Evolutionary conservation across 1,140 invertebrate genomes (phyloP).

Genomic region (Zaprionus nigranus): DNA sequence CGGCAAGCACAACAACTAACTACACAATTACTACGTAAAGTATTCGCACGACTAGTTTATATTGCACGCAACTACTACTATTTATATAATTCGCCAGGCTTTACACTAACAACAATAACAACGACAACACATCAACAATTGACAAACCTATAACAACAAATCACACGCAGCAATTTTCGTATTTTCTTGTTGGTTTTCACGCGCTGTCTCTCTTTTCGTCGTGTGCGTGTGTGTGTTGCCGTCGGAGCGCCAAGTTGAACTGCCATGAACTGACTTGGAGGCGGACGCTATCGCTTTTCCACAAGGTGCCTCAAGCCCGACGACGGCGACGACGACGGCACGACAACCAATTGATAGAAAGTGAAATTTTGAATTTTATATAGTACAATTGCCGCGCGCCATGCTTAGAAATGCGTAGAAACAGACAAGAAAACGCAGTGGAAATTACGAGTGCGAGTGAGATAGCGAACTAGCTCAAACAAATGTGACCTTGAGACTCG

Average conservation of each 20-base stretch:
- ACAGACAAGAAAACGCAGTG: conserved; percentile 3
- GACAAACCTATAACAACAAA: conserved; percentile 28
- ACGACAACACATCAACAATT: conserved; percentile 26
- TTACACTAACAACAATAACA: conserved; percentile 45
- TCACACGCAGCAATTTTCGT: conserved; percentile 30
- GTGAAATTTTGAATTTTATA: conserved; percentile 56
- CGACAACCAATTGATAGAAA: conserved; percentile 44
- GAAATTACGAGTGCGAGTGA: background rate
- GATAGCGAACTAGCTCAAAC: conserved; percentile 14
- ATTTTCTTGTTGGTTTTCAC: conserved; percentile 30
- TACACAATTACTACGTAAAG: conserved; percentile 66
- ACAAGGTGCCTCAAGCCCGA: conserved; percentile 56
- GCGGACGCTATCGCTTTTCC: conserved; percentile 63
- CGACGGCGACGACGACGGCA: background rate
- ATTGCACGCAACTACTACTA: conserved; percentile 46
- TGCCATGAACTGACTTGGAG: conserved; percentile 69
- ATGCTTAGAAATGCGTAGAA: conserved; percentile 29
- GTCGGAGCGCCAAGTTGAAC: conserved; percentile 65
- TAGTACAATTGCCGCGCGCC: conserved; percentile 44
- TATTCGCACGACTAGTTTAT: conserved; percentile 46
- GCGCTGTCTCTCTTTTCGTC: conserved; percentile 17
- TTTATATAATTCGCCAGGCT: conserved; percentile 66
- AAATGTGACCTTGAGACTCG: conserved; percentile 29
- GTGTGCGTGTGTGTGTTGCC: conserved; percentile 52
- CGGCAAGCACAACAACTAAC: conserved; percentile 48